A percentile compares a stretch with the other conserved stretches of the same genome.
Evolutionary conservation across 1,140 invertebrate genomes (phyloP).

Genomic region (Drosophila biarmipes): DNA sequence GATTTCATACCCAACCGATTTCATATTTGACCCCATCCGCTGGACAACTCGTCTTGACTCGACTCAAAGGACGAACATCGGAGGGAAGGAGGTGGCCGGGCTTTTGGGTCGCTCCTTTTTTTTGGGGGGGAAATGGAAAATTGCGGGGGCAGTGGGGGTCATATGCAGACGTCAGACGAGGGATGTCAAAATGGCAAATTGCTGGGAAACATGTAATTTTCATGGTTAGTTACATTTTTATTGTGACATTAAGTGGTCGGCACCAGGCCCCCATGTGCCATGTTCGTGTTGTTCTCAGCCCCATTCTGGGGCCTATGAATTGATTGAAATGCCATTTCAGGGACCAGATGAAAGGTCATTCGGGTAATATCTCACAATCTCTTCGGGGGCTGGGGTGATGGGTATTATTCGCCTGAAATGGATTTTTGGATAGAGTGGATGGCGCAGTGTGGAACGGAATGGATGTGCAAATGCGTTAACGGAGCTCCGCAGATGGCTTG

Average conservation of each 20-base stretch:
- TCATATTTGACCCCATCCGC: slow-evolving; percentile 29
- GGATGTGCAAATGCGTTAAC: slow-evolving; percentile 53
- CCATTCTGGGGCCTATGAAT: slow-evolving; percentile 58
- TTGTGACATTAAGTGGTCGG: slow-evolving; percentile 80
- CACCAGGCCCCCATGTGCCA: slow-evolving; percentile 17
- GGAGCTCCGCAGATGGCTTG: slow-evolving; percentile 17
- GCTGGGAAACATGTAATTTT: slow-evolving; percentile 82
- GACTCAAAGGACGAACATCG: slow-evolving; percentile 52
- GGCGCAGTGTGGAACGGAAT: slow-evolving; percentile 11
- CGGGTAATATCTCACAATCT: slow-evolving; percentile 55
- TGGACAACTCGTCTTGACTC: slow-evolving; percentile 28
- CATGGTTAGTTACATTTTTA: slow-evolving; percentile 83
- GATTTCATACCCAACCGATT: not conserved
- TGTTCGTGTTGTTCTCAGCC: slow-evolving; percentile 33
- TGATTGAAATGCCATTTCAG: slow-evolving; percentile 70
- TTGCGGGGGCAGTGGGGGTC: slow-evolving; percentile 9
- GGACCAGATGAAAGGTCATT: slow-evolving; percentile 60
- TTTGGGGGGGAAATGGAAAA: not conserved
- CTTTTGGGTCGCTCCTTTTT: not conserved
- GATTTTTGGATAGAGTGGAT: slow-evolving; percentile 5
- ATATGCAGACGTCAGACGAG: slow-evolving; percentile 60
- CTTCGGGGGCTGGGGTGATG: not conserved
- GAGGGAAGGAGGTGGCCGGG: not conserved
- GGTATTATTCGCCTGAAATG: slow-evolving; percentile 5
- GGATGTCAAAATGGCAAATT: slow-evolving; percentile 76